Evolutionary conservation across 2,888 invertebrate species (phyloP).

Genomic region (Metacarcinus magister): DNA sequence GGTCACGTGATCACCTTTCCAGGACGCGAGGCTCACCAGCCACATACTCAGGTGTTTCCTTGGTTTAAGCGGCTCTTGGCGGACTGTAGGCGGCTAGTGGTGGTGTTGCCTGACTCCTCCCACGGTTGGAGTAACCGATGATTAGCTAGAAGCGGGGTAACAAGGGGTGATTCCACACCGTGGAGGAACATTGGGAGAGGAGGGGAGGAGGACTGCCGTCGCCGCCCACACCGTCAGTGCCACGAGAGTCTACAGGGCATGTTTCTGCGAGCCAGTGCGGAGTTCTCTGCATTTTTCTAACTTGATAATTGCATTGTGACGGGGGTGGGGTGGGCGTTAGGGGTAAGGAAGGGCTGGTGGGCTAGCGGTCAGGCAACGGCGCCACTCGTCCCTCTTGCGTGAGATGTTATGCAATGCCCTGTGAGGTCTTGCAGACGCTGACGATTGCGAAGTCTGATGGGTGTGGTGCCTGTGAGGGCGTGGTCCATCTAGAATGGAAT

Average conservation of each 20-base stretch:
- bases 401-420: slow-evolving; percentile 23
- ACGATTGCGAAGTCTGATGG: slow-evolving; percentile 13
- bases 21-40: background rate
- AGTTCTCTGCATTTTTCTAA: slow-evolving; percentile 2
- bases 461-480: slow-evolving; percentile 16
- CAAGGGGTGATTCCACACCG: background rate
- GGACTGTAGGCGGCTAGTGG: background rate
- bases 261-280: background rate
- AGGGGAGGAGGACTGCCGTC: background rate
- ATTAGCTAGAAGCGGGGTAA: slow-evolving; percentile 33
- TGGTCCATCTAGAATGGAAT: background rate
- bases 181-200: background rate
- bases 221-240: background rate
- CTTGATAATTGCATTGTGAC: background rate
- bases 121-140: background rate
- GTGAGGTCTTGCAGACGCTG: slow-evolving; percentile 29
- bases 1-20: background rate
- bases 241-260: background rate
- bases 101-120: slow-evolving; percentile 15
- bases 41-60: slow-evolving; percentile 47
- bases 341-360: background rate
- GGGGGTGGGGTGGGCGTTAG: background rate
- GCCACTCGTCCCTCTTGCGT: slow-evolving; percentile 56
- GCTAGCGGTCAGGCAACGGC: background rate
- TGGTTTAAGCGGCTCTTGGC: background rate